phyloP scores from a whole-genome alignment of 2,797 vertebrate genomes.

The Ispidina picta region DNA sequence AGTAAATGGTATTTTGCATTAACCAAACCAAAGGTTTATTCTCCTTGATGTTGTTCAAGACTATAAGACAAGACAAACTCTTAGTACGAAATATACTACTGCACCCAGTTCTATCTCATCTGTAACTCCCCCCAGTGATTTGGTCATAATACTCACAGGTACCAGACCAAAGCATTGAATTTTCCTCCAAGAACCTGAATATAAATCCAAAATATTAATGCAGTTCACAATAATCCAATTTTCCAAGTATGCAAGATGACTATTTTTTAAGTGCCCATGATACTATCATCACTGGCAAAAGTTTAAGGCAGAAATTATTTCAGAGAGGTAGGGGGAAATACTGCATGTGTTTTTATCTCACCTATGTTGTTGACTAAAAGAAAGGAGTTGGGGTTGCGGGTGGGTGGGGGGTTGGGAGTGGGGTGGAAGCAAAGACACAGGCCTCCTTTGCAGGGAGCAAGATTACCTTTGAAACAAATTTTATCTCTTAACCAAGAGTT shows the following conservation, averaged over 20 bases:
- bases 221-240: background rate
- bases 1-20: background rate
- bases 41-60: background rate
- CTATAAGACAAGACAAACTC: background rate
- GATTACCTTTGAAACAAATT: background rate
- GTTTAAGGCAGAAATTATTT: background rate
- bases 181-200: background rate
- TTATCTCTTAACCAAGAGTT: background rate
- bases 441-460: background rate
- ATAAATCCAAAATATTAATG: background rate
- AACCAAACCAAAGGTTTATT: background rate
- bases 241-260: background rate
- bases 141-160: background rate
- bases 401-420: too few species aligned
- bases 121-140: background rate
- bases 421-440: background rate
- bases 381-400: too few species aligned
- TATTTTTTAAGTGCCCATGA: background rate
- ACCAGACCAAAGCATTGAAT: background rate
- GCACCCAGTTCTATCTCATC: background rate
- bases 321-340: background rate
- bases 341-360: background rate
- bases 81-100: background rate
- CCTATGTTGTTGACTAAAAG: background rate
- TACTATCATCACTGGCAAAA: background rate